Evolutionary conservation across 2,797 vertebrate species (phyloP).

Genomic region (Urophycis tenuis): DNA sequence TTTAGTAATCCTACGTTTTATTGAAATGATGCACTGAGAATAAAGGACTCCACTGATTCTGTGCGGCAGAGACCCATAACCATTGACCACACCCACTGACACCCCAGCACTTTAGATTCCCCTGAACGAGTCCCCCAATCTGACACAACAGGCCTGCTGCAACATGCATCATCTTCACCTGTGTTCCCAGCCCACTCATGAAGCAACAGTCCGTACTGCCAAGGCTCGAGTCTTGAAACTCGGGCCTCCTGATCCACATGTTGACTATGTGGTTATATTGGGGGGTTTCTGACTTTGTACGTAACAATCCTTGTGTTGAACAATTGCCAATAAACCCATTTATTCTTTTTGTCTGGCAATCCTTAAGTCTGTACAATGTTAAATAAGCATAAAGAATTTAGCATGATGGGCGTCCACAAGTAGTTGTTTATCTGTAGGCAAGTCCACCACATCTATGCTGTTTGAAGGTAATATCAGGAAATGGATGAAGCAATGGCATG

Average conservation of each 20-base stretch:
- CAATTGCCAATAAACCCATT: background rate
- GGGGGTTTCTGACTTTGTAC: background rate
- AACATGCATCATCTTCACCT: slow-evolving; percentile 24
- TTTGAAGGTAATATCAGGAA: background rate
- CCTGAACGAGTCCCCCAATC: slow-evolving; percentile 2
- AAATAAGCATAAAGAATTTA: background rate
- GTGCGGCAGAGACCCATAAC: background rate
- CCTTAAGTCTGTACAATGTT: background rate
- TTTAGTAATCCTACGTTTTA: background rate
- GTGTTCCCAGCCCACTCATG: slow-evolving; percentile 17
- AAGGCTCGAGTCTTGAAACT: background rate
- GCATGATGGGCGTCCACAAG: too few relatives aligned
- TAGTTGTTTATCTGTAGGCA: background rate
- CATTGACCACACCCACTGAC: background rate
- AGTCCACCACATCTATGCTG: background rate
- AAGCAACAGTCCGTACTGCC: background rate
- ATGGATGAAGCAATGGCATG: background rate
- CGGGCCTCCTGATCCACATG: background rate
- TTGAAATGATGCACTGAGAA: background rate
- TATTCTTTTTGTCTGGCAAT: background rate
- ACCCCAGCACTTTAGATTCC: background rate
- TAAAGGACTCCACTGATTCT: background rate
- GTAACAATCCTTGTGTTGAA: background rate
- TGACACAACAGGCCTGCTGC: slow-evolving; percentile 7
- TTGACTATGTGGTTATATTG: background rate